Conservation (phyloP, 2,797 vertebrate genomes). For the Poecile montanus region DNA sequence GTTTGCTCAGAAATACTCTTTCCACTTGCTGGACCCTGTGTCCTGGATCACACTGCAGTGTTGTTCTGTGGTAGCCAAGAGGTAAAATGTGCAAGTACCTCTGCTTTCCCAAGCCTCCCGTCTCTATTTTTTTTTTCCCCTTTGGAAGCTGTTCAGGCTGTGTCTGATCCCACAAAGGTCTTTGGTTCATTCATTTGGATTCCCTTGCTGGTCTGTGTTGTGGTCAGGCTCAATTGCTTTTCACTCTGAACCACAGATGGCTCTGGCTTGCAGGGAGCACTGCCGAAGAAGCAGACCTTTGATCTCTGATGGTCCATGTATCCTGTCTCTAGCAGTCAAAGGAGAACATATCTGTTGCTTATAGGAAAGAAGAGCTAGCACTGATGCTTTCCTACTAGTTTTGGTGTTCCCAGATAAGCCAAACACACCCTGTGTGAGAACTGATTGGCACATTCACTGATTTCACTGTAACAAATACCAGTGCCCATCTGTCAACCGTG, state of each 20-base stretch:
- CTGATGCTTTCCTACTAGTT: not conserved
- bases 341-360: not conserved
- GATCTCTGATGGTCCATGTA: not conserved
- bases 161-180: not conserved
- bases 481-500: not conserved
- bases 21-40: not conserved
- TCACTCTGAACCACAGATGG: not conserved
- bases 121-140: not conserved
- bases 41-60: not conserved
- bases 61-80: not conserved
- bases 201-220: not conserved
- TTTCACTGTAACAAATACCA: not conserved
- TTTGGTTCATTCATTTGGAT: not conserved
- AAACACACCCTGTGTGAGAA: not conserved
- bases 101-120: not conserved
- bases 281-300: not conserved
- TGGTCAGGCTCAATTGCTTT: not conserved
- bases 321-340: not conserved
- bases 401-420: not conserved
- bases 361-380: not conserved
- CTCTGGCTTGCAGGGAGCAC: not conserved
- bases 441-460: not conserved
- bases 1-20: not conserved
- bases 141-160: not conserved
- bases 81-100: not conserved